Base-by-base conservation (phyloP, 2,113 vertebrate genomes). In the Myrmecophaga tridactyla region DNA sequence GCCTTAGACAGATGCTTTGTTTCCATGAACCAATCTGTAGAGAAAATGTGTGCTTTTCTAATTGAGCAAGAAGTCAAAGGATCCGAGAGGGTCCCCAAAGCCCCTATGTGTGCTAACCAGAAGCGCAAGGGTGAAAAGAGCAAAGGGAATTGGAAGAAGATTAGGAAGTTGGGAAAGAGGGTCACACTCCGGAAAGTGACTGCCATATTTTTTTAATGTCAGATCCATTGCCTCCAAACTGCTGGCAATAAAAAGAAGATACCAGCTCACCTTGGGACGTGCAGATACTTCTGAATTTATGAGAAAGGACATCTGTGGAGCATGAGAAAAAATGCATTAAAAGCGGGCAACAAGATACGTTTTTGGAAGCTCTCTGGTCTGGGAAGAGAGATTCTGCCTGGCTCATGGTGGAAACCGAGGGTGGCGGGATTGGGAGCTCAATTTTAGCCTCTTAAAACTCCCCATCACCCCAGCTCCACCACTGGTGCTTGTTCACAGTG, bases 251-350 rank as follows among this genome's bases (percentile, higher is more conserved):
- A 97, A 96, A 94, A 69, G 87, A 89, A 89, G 94, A 88, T 58
- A 72, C 90, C 76, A 80, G 84, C 91, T 96, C 94, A 96, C 93
- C 97, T 97, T 91, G 95, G 96, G 92, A 96, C 7, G 63, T 93
- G 95, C 86, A 89, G 85, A 86, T 36, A 86, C 86, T 86, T 84
- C 69, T 36, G 91, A 95, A 96, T 94, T 96, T 91, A 95, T 56
- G 94, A 94, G 96, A 78, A 80, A 94, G 96, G 94, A 96, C 91
- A 77, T 96, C 89, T 93, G 87, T 77, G 91, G 78, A 91, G 82
- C 88, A 62, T 92, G 62, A 65, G 39, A 87, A n/a, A 95, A 90
- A 77, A 76, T 46, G 39, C 31, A 83, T 58, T 88, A 76, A 86
- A 81, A 86, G 75, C 72, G 89, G 84, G 70, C 84, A 86, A 90